phyloP scores from a whole-genome alignment of 2,888 invertebrate genomes.

The Hydroisotoma schaefferi region DNA sequence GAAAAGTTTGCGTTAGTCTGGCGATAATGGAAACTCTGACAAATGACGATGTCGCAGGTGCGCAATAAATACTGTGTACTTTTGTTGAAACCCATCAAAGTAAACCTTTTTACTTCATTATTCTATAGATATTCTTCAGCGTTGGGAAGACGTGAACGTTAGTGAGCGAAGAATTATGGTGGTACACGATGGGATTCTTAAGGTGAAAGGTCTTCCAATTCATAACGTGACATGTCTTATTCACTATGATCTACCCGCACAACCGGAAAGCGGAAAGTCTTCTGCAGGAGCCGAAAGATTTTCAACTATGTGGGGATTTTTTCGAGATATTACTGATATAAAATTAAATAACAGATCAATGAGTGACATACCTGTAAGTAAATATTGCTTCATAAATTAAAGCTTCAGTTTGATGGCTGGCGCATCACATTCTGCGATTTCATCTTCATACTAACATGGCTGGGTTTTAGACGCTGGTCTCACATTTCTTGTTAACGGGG shows the following conservation, averaged over 20 bases:
- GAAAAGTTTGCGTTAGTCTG: not conserved
- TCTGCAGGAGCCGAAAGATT: slow-evolving; percentile 7
- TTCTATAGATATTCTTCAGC: not conserved
- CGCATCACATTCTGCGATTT: too few species aligned
- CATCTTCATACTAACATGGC: too few species aligned
- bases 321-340: slow-evolving; percentile 5
- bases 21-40: slow-evolving; percentile 5
- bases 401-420: too few species aligned
- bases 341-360: too few species aligned
- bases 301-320: slow-evolving; percentile 9
- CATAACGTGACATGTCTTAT: slow-evolving; percentile 14
- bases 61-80: too few species aligned
- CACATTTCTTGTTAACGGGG: slow-evolving; percentile 30
- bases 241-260: slow-evolving; percentile 14
- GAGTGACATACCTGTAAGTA: too few species aligned
- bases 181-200: slow-evolving; percentile 15
- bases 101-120: not conserved
- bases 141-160: not conserved
- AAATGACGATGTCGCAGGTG: not conserved
- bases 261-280: not conserved
- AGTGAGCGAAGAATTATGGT: slow-evolving; percentile 11
- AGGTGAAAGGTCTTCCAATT: slow-evolving; percentile 13
- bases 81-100: not conserved
- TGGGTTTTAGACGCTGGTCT: slow-evolving; percentile 8
- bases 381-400: too few species aligned